phyloP scores from a whole-genome alignment of 1,140 invertebrate genomes.

The Polypedilum pembai region DNA sequence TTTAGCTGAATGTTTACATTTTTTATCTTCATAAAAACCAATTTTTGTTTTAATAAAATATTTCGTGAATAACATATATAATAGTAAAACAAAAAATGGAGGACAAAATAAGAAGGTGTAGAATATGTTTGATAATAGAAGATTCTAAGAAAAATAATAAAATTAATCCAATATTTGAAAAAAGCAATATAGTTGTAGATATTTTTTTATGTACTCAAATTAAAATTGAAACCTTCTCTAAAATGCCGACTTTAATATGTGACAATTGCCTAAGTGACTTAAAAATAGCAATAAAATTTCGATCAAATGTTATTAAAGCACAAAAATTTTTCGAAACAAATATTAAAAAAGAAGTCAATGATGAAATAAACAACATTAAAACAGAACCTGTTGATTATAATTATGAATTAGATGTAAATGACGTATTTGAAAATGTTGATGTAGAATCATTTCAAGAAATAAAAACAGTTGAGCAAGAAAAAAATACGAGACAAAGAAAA shows the following conservation, averaged over 20 bases:
- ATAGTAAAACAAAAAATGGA: neutral
- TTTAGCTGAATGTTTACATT: too few relatives aligned
- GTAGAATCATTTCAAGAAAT: too few relatives aligned
- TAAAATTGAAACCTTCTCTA: neutral
- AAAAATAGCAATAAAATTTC: neutral
- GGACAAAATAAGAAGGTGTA: neutral
- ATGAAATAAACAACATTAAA: neutral
- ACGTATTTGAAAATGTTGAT: too few relatives aligned
- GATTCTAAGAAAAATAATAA: neutral
- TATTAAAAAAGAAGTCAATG: neutral
- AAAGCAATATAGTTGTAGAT: neutral
- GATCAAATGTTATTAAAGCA: neutral
- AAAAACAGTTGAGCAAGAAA: too few relatives aligned
- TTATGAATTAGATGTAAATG: neutral
- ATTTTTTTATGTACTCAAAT: neutral
- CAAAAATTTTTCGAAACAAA: neutral
- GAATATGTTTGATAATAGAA: neutral
- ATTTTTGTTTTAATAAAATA: too few relatives aligned
- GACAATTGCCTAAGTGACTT: neutral
- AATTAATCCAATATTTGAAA: neutral
- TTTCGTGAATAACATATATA: neutral
- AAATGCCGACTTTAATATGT: neutral
- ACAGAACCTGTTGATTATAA: neutral
- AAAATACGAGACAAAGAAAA: too few relatives aligned
- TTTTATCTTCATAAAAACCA: too few relatives aligned